phyloP scores from a whole-genome alignment of 1,140 invertebrate species.

The Pseudomyrmex pallidus region DNA sequence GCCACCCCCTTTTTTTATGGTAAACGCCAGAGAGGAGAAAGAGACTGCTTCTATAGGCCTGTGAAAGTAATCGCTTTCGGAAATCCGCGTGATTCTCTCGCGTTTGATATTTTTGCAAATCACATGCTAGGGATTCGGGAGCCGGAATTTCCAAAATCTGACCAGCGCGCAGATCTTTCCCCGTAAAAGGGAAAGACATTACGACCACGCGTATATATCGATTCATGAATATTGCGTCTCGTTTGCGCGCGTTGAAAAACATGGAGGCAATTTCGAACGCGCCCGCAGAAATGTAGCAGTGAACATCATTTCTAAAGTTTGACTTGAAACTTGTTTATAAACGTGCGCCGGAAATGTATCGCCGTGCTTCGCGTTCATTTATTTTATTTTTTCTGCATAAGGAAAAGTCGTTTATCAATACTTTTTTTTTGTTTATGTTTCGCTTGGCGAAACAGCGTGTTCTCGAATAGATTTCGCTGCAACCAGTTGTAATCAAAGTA shows the following conservation, averaged over 20 bases:
- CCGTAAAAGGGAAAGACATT: background rate
- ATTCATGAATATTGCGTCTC: background rate
- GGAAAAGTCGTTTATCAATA: constrained; percentile 6
- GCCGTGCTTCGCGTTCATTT: background rate
- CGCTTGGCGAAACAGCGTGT: background rate
- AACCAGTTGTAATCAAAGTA: constrained; percentile 46
- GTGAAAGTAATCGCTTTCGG: constrained; percentile 30
- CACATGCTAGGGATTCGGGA: background rate
- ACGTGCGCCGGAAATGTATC: constrained; percentile 14
- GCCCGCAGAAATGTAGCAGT: background rate
- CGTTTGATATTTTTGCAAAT: constrained; percentile 20
- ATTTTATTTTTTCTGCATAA: constrained; percentile 2
- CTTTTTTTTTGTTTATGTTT: constrained; percentile 27
- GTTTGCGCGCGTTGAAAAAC: constrained; percentile 6
- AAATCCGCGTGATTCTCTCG: constrained; percentile 34
- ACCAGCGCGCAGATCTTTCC: background rate
- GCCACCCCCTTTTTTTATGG: constrained; percentile 14
- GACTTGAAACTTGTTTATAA: constrained; percentile 28
- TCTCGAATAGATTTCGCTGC: constrained; percentile 27
- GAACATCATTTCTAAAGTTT: constrained; percentile 36
- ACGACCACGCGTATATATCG: background rate
- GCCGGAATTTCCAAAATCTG: background rate
- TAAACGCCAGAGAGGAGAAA: constrained; percentile 22
- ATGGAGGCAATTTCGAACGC: background rate
- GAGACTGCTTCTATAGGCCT: constrained; percentile 3